phyloP scores from a whole-genome alignment of 37 sponge, comb jelly and placozoan genomes.

The Diacarnus erythraeanus region DNA sequence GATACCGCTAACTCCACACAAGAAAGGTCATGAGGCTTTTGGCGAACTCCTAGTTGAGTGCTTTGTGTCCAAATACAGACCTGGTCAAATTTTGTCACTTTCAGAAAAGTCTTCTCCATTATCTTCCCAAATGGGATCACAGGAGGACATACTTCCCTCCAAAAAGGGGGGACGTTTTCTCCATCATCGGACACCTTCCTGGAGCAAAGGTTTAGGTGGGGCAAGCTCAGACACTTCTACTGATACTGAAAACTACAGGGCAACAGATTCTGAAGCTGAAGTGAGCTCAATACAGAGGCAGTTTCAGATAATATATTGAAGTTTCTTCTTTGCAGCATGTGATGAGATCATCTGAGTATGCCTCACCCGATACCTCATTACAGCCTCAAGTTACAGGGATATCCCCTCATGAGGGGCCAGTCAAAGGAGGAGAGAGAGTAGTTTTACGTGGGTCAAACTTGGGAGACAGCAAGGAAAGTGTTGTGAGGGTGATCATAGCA shows the following conservation, averaged over 20 bases:
- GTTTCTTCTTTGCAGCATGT: too few species aligned
- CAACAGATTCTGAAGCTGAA: too few species aligned
- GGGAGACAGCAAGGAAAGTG: conserved; percentile 57
- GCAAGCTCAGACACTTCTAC: too few species aligned
- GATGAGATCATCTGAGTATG: conserved; percentile 1
- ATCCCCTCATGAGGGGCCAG: conserved; percentile 62
- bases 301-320: too few species aligned
- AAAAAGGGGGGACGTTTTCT: conserved; percentile 2
- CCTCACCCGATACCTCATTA: not conserved
- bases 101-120: not conserved
- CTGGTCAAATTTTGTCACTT: not conserved
- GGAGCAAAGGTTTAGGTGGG: not conserved
- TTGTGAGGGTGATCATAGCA: conserved; percentile 64
- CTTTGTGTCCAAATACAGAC: conserved; percentile 34
- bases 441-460: conserved; percentile 76
- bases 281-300: too few species aligned
- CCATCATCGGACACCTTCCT: conserved; percentile 27
- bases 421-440: conserved; percentile 63
- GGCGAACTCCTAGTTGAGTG: conserved; percentile 61
- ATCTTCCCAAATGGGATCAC: conserved; percentile 13
- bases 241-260: too few species aligned
- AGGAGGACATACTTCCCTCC: conserved; percentile 10
- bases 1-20: conserved; percentile 55
- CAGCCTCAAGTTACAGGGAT: conserved; percentile 82
- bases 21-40: conserved; percentile 40